Conservation (phyloP, 2,888 invertebrate genomes). For the Orchesella flavescens region DNA sequence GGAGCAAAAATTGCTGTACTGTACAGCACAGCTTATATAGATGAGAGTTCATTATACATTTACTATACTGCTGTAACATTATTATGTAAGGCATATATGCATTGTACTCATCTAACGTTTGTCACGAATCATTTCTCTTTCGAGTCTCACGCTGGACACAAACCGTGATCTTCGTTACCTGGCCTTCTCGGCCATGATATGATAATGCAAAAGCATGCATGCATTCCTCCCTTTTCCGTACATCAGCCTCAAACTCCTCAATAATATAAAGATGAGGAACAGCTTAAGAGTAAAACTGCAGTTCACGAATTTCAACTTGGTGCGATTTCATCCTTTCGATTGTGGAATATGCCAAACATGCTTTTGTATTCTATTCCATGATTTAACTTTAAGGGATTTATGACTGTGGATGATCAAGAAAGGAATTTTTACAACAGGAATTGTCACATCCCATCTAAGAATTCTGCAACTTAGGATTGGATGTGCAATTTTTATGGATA, state of each 20-base stretch:
- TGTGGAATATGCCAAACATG: neutral
- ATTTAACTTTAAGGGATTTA: too few relatives aligned
- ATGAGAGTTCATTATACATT: conserved; percentile 2
- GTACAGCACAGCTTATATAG: neutral
- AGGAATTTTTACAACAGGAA: neutral
- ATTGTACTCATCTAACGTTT: conserved; percentile 60
- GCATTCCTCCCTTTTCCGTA: conserved; percentile 10
- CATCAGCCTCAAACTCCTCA: too few relatives aligned
- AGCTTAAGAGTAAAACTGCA: conserved; percentile 42
- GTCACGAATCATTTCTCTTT: conserved; percentile 66
- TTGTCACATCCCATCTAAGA: neutral
- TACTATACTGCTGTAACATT: neutral
- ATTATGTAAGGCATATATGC: neutral
- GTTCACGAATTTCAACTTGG: conserved; percentile 50
- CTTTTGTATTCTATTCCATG: too few relatives aligned
- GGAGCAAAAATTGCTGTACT: conserved; percentile 1
- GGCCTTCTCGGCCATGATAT: conserved; percentile 63
- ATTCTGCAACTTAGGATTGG: too few relatives aligned
- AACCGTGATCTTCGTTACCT: conserved; percentile 66
- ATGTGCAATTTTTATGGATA: too few relatives aligned
- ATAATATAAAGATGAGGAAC: too few relatives aligned
- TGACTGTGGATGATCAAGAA: neutral
- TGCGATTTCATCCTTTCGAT: neutral
- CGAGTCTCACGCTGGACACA: conserved; percentile 65
- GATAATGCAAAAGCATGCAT: conserved; percentile 52